Evolutionary conservation across 2,113 vertebrate genomes (phyloP).

Genomic region (Zootoca vivipara): DNA sequence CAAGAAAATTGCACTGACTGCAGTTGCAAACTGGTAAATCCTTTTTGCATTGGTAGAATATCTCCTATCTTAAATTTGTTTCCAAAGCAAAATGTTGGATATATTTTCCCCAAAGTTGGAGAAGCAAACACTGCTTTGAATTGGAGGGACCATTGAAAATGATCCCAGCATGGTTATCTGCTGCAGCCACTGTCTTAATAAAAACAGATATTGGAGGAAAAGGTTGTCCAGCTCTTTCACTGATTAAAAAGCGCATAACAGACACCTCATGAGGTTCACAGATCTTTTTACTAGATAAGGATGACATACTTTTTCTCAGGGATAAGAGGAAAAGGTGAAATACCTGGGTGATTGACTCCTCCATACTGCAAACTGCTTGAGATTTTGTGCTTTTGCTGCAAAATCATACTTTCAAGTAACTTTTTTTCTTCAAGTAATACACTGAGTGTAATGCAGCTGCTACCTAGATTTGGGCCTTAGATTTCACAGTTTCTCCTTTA

Average conservation of each 20-base stretch:
- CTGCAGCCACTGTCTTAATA: neutral
- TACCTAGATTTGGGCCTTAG: conserved; percentile 2
- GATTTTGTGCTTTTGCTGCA: neutral
- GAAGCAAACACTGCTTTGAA: neutral
- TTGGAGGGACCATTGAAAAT: neutral
- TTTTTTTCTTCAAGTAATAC: neutral
- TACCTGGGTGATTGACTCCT: neutral
- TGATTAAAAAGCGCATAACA: neutral
- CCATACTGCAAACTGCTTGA: neutral
- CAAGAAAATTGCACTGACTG: neutral
- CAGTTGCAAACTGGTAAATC: neutral
- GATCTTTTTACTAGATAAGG: neutral
- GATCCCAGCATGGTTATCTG: neutral
- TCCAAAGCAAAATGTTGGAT: neutral
- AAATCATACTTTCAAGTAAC: neutral
- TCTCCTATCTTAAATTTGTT: neutral
- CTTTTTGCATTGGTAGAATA: neutral
- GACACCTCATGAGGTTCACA: neutral
- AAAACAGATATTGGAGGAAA: neutral
- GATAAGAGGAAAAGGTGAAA: neutral
- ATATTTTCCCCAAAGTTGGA: neutral
- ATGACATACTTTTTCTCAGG: too few relatives aligned
- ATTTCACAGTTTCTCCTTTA: neutral
- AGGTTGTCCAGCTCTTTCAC: neutral
- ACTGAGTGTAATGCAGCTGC: neutral